Percentiles rank a stretch among this genome's conserved stretches.
These are phyloP conservation scores for Eristalis arbustorum DNA, from an alignment of 2,888 invertebrate species.

Conservation along the genomic window DNA sequence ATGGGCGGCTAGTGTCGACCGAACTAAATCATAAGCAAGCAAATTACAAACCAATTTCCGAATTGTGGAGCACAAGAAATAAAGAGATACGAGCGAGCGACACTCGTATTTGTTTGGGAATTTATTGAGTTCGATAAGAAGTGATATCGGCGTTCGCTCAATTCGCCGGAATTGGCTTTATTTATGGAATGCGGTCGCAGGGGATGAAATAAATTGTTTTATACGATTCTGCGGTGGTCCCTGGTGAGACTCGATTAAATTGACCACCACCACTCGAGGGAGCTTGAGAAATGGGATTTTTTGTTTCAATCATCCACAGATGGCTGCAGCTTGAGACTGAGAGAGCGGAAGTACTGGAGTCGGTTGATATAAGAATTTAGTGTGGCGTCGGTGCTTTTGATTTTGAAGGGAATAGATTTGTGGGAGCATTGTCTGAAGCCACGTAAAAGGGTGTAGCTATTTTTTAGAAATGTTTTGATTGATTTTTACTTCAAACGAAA, in stretches of 20 bases:
- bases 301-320: background rate
- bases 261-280: background rate
- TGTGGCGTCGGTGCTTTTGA: too few relatives aligned
- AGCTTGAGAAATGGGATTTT: background rate
- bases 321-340: background rate
- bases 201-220: background rate
- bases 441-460: too few relatives aligned
- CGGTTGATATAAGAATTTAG: background rate
- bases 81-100: background rate
- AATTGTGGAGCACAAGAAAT: background rate
- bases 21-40: background rate
- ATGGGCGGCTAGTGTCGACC: background rate
- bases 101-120: background rate
- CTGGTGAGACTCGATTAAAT: background rate
- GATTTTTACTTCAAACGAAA: too few relatives aligned
- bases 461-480: too few relatives aligned
- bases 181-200: background rate
- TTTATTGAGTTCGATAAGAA: background rate
- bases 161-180: background rate
- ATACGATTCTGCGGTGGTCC: background rate
- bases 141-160: background rate
- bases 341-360: background rate
- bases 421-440: too few relatives aligned
- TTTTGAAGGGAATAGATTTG: too few relatives aligned
- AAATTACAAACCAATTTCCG: background rate